phyloP scores from a whole-genome alignment of 2,888 invertebrate species.

The Chloroclysta siterata region DNA sequence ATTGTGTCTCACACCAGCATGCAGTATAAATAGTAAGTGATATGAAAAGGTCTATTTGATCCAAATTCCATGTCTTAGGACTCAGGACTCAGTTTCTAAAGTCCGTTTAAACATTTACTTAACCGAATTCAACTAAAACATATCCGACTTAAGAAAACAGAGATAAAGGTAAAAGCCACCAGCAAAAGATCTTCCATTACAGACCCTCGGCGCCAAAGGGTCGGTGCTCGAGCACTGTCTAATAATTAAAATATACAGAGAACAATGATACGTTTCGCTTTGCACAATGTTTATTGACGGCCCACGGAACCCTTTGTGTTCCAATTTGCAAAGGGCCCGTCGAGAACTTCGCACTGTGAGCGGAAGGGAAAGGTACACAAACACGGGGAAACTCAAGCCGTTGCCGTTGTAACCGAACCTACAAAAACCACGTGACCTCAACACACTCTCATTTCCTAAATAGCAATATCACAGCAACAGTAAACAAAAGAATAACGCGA shows the following conservation, averaged over 20 bases:
- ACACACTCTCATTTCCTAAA: slow-evolving; percentile 20
- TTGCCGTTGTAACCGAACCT: slow-evolving; percentile 9
- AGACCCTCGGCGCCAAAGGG: slow-evolving; percentile 56
- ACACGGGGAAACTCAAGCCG: slow-evolving; percentile 33
- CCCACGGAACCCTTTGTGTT: slow-evolving; percentile 71
- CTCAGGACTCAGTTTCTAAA: neutral
- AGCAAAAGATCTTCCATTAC: slow-evolving; percentile 59
- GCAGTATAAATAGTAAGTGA: neutral
- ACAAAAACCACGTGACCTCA: slow-evolving; percentile 13
- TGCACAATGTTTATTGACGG: slow-evolving; percentile 77
- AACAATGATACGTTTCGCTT: slow-evolving; percentile 78
- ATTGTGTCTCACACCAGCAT: no score
- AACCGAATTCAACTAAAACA: slow-evolving; percentile 42
- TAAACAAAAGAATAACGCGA: slow-evolving; percentile 34
- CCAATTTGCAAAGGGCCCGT: slow-evolving; percentile 70
- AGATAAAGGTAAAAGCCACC: slow-evolving; percentile 49
- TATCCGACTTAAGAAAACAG: slow-evolving; percentile 50
- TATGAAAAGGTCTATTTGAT: neutral
- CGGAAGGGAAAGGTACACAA: slow-evolving; percentile 35
- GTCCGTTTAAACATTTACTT: slow-evolving; percentile 23
- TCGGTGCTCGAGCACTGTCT: slow-evolving; percentile 61
- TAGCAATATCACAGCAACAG: slow-evolving; percentile 25
- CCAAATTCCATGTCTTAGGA: neutral
- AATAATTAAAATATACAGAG: slow-evolving; percentile 80
- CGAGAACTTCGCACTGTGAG: slow-evolving; percentile 32